Percentiles rank a stretch among this genome's conserved stretches.
Evolutionary conservation across 2,113 vertebrate species (phyloP).

Genomic region (Psophia crepitans): DNA sequence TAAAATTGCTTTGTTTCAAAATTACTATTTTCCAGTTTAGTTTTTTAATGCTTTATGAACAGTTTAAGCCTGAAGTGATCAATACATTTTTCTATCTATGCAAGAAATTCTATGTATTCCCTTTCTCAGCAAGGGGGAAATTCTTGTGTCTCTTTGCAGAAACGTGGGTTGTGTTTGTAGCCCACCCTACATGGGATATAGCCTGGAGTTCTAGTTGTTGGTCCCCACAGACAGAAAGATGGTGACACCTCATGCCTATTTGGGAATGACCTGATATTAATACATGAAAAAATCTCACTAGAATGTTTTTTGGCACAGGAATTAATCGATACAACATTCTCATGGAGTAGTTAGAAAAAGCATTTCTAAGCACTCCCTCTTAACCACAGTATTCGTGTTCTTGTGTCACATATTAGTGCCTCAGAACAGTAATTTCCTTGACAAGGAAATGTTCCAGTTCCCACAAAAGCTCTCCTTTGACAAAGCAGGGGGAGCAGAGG

Average conservation of each 20-base stretch:
- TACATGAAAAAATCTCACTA: too few relatives aligned
- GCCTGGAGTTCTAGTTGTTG: not conserved
- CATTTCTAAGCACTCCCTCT: not conserved
- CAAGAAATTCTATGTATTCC: not conserved
- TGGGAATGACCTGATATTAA: too few relatives aligned
- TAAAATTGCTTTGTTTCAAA: not conserved
- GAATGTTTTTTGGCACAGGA: too few relatives aligned
- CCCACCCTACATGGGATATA: not conserved
- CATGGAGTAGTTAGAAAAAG: not conserved
- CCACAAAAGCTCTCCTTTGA: not conserved
- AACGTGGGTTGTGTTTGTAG: not conserved
- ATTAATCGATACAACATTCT: not conserved
- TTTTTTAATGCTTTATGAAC: not conserved
- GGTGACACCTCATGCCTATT: not conserved
- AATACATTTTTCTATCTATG: not conserved
- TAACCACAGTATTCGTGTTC: not conserved
- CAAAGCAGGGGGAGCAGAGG: not conserved
- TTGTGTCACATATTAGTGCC: not conserved
- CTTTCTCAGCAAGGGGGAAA: not conserved
- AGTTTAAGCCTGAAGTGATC: not conserved
- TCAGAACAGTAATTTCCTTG: not conserved
- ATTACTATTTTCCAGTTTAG: not conserved
- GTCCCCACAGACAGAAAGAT: not conserved
- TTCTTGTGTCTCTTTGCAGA: too few relatives aligned
- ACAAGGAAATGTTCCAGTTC: not conserved